Evolutionary conservation across 2,113 vertebrate genomes (phyloP).

Genomic region (Neodon shergylaensis): DNA sequence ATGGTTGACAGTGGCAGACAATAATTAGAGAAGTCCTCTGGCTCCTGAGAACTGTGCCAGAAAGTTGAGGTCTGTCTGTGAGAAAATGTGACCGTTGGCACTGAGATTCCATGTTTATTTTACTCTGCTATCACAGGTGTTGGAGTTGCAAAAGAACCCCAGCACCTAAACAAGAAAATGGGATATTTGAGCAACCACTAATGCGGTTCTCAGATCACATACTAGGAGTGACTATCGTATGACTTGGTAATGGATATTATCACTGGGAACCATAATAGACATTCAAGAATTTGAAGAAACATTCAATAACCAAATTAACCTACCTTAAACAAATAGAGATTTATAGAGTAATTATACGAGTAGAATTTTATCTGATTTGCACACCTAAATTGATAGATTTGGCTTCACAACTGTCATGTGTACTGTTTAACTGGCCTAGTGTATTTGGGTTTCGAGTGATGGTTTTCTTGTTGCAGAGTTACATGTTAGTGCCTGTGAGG

Average conservation of each 20-base stretch:
- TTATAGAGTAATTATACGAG: not conserved
- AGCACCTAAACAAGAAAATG: not conserved
- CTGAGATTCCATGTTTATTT: not conserved
- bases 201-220: not conserved
- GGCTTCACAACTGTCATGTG: not conserved
- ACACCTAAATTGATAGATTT: not conserved
- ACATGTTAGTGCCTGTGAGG: not conserved
- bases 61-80: not conserved
- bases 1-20: not conserved
- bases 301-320: not conserved
- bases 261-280: not conserved
- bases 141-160: not conserved
- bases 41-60: not conserved
- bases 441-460: not conserved
- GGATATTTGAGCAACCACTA: not conserved
- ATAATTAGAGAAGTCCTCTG: not conserved
- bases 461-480: not conserved
- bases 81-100: not conserved
- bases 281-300: not conserved
- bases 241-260: not conserved
- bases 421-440: not conserved
- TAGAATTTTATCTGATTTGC: not conserved
- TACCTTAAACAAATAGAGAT: not conserved
- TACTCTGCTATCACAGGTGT: fast-evolving
- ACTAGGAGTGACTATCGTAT: not conserved